Conservation (phyloP, 2,888 invertebrate species). For the Tinea trinotella region DNA sequence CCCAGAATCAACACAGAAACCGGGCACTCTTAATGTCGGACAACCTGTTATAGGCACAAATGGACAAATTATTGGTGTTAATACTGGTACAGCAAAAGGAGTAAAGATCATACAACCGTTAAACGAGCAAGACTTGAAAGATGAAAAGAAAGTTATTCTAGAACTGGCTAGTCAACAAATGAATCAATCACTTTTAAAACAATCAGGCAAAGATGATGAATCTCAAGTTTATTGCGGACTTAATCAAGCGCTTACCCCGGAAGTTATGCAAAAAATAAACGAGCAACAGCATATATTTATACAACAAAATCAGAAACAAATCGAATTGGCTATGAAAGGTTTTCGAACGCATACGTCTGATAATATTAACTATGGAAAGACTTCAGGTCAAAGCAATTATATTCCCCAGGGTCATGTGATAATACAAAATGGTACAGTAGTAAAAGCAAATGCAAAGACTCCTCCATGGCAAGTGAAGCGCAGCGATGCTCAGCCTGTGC, state of each 20-base stretch:
- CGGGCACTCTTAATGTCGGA: slow-evolving; percentile 37
- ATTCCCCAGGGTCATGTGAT: slow-evolving; percentile 55
- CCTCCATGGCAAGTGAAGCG: slow-evolving; percentile 74
- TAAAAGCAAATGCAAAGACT: slow-evolving; percentile 66
- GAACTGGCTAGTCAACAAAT: slow-evolving; percentile 25
- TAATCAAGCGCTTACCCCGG: slow-evolving; percentile 61
- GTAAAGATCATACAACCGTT: slow-evolving; percentile 25
- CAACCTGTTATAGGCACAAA: slow-evolving; percentile 69
- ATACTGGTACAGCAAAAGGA: slow-evolving; percentile 47
- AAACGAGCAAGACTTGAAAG: slow-evolving; percentile 29
- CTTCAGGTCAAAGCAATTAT: slow-evolving; percentile 43
- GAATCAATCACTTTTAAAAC: slow-evolving; percentile 33
- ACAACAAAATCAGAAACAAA: slow-evolving; percentile 67
- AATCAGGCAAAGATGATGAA: slow-evolving; percentile 47
- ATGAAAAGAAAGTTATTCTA: slow-evolving; percentile 45
- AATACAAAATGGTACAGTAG: slow-evolving; percentile 62
- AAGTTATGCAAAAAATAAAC: slow-evolving; percentile 70
- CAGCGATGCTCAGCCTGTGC: slow-evolving; percentile 38
- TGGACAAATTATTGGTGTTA: slow-evolving; percentile 74
- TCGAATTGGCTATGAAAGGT: slow-evolving; percentile 68
- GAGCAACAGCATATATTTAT: slow-evolving; percentile 73
- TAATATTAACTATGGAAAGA: slow-evolving; percentile 36
- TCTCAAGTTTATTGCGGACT: slow-evolving; percentile 61
- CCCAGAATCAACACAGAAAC: slow-evolving; percentile 41
- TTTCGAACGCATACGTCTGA: slow-evolving; percentile 52